Base-by-base conservation (phyloP, 2,888 invertebrate genomes). In the Branchipolynoe longqiensis region DNA sequence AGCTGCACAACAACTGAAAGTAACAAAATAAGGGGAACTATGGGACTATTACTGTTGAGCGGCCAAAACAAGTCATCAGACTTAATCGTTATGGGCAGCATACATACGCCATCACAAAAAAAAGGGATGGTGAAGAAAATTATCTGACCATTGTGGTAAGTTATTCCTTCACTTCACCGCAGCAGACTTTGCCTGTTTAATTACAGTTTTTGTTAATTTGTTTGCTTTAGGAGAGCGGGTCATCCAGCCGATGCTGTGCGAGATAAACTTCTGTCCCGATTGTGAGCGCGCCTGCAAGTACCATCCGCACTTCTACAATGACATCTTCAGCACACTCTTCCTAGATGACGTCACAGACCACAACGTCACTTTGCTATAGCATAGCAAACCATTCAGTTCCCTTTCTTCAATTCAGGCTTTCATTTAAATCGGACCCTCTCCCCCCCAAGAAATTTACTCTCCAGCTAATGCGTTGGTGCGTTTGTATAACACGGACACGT, bases 261-360 rank as follows among this genome's bases (percentile, higher is more conserved):
- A 98, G 94, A 95, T 97, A 3, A 98, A 98, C 93, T 98, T 97
- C 95, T 96, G 96, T 92, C 98, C 98, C 0, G 98, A 98, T 92
- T 97, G 97, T 92, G 95, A 96, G 86, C 95, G 98, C 54, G 98
- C 98, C 22, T 97, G 97, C 93, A 95, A 96, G 91, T 98, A 97
- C 92, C 97, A 98, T 94, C 96, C 96, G 0, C 95, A 96, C 84
- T 98, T 98, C 93, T 97, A 96, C 91, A 97, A 98, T 94, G 96
- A 97, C 90, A 96, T 97, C 87, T 98, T 98, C 92, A 95, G 96
- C 89, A 94, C 96, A 54, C 94, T 97, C 87, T 97, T 97, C 92
- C 94, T 97, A 83, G 95, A 96, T 91, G 95, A 95, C 58, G 54
- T 62, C 22, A 85, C 87, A 48, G 62, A 40, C 41, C 25, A 31